Conservation (phyloP, 2,113 vertebrate species). For the Todiramphus saurophagus region DNA sequence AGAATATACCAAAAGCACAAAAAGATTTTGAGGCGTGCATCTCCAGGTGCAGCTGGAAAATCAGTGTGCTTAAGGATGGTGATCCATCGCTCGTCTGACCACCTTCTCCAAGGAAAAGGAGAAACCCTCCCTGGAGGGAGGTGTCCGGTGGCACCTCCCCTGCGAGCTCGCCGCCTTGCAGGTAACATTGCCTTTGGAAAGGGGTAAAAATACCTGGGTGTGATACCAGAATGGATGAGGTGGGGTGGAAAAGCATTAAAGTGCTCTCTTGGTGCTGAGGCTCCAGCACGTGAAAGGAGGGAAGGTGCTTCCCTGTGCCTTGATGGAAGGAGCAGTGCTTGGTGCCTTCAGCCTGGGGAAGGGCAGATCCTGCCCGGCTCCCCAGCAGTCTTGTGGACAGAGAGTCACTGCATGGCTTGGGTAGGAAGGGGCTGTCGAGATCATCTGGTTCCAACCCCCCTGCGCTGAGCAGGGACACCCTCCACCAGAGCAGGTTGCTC, state of each 20-base stretch:
- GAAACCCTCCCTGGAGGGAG: not conserved
- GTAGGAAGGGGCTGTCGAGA: not conserved
- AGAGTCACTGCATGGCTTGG: not conserved
- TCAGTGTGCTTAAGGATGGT: not conserved
- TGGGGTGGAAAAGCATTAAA: accelerated
- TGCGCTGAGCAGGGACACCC: not conserved
- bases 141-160: not conserved
- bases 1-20: not conserved
- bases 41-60: not conserved
- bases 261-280: accelerated
- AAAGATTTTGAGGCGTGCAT: not conserved
- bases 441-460: not conserved
- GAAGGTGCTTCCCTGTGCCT: not conserved
- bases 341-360: not conserved
- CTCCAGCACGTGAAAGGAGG: accelerated
- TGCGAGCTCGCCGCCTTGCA: accelerated
- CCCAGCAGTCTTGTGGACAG: not conserved
- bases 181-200: not conserved
- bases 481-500: not conserved
- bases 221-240: accelerated
- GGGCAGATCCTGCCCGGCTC: not conserved
- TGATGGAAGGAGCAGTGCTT: accelerated
- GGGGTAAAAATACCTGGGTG: accelerated
- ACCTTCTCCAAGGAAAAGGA: not conserved
- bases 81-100: not conserved